Evolutionary conservation across 2,797 vertebrate genomes (phyloP), one percentile per base, ranked within the genome.

Genomic region (Myotis planiceps): DNA sequence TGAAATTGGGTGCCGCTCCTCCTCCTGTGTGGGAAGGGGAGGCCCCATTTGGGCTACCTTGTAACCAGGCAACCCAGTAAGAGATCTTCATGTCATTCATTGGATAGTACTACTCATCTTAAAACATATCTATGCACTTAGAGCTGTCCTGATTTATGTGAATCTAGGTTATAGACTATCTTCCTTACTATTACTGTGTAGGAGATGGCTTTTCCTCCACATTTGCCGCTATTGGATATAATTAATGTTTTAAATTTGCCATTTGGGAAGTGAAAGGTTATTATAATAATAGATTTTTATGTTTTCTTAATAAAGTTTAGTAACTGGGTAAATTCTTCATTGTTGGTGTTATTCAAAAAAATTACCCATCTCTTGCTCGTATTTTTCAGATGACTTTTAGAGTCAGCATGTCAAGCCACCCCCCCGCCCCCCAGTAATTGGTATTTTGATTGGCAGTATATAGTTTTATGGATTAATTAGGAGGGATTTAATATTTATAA

Each of bases 401-500:
- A 68, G 47, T 72, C 19, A 65, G 3, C 15, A 75, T 80, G 8
- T 75, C 27, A 84, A 60, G 66, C 32, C 60, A 8, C 4, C 2
- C 7, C 47, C 16, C 15, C 32, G 47, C 14, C 2, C 51, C 6
- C 47, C 81, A 51, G 9, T 63, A 29, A 42, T 3, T 69, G 27
- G 18, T 32, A 21, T 95, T 90, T 90, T 37, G 29, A 72, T 83
- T 74, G 47, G 7, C 16, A 58, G 0, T 74, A 9, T 82, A 34
- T 60, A 42, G 39, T 66, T 94, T 87, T 85, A 85, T 78, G 78
- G 55, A 80, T 84, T 84, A 88, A 60, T 88, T 80, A 84, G 42
- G 53, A 49, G 18, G 23, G 14, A 32, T 19, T 89, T 92, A 21
- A 2, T 90, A 66, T 82, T 93, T 72, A 76, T 0, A 86, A 0